phyloP scores from a whole-genome alignment of 92 coral and sea anemone species.

The Meandrina meandrites region DNA sequence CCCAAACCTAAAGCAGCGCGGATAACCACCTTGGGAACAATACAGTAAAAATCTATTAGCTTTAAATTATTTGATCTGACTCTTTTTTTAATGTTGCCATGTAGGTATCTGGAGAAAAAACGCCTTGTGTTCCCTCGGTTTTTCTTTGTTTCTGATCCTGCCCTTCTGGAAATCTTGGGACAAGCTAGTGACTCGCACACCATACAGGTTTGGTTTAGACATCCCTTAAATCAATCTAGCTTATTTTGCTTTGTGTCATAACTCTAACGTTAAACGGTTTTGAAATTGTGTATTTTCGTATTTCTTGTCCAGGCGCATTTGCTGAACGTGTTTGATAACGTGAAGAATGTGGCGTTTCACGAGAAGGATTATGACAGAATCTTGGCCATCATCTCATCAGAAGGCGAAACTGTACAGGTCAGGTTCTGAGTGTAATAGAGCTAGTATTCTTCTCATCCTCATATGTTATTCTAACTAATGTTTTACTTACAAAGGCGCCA shows the following conservation, averaged over 20 bases:
- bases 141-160: constrained; percentile 92
- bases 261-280: not conserved
- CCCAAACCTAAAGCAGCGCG: too few relatives aligned
- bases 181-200: constrained; percentile 95
- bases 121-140: constrained; percentile 88
- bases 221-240: not conserved
- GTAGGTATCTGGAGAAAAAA: constrained; percentile 86
- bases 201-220: constrained; percentile 61
- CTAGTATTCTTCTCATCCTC: not conserved
- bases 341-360: constrained; percentile 83
- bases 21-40: too few relatives aligned
- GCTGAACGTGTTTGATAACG: constrained; percentile 87
- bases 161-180: constrained; percentile 85
- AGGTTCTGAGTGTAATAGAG: not conserved
- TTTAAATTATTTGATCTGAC: not conserved
- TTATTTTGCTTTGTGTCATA: not conserved
- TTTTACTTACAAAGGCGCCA: not conserved
- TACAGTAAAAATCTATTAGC: not conserved
- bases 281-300: not conserved
- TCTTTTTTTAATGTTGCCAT: not conserved
- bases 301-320: constrained; percentile 69
- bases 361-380: constrained; percentile 91
- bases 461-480: not conserved
- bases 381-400: constrained; percentile 83
- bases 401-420: constrained; percentile 89